Conservation (phyloP, 2,888 invertebrate species). For the Empis livida region DNA sequence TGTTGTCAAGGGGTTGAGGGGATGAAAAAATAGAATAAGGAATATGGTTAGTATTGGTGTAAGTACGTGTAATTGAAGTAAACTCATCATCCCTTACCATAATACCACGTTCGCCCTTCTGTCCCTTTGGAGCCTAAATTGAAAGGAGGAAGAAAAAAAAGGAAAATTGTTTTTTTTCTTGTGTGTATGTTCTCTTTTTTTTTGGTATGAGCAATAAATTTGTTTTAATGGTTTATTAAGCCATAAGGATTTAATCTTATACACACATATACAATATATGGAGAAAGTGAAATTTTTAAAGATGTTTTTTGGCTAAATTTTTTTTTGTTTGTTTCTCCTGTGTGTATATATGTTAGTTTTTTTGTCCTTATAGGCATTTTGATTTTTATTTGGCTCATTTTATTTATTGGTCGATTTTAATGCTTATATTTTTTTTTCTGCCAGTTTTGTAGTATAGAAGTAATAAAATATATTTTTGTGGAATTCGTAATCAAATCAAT, state of each 20-base stretch:
- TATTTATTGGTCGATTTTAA: background rate
- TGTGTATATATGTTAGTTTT: background rate
- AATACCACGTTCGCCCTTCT: conserved; percentile 59
- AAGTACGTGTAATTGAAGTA: no score
- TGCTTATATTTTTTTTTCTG: background rate
- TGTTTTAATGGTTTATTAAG: conserved; percentile 1
- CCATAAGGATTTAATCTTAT: background rate
- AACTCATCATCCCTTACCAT: conserved; percentile 50
- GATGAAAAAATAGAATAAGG: no score
- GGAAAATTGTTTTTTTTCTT: background rate
- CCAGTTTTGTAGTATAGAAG: background rate
- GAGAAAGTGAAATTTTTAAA: no score
- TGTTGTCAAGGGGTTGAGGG: no score
- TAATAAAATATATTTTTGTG: background rate
- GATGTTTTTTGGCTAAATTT: no score
- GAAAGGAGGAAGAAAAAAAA: conserved; percentile 6
- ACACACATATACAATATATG: no score
- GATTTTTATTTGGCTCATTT: background rate
- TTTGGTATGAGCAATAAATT: background rate
- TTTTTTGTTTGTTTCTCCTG: no score
- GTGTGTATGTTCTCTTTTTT: background rate
- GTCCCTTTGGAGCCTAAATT: conserved; percentile 59
- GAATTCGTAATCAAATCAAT: conserved; percentile 7
- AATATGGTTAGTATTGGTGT: no score
- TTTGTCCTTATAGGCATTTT: background rate